These are phyloP conservation scores for Formicarius rufipectus DNA, from an alignment of 2,113 vertebrate species.

Conservation along the genomic window DNA sequence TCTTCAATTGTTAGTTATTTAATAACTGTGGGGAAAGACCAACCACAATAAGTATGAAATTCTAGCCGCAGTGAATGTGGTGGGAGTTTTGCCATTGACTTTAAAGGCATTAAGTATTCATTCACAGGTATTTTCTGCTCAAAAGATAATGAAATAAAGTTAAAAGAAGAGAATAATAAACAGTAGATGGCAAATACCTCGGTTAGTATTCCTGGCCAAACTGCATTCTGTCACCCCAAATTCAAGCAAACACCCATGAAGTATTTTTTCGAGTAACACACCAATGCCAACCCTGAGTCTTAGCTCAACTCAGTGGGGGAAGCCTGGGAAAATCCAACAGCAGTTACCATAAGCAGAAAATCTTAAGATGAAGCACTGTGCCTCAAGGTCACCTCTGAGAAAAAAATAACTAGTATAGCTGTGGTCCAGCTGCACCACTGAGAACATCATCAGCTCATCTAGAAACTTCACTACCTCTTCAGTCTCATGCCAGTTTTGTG, in stretches of 20 bases:
- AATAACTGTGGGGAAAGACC: conserved; percentile 35
- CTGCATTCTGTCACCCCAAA: not conserved
- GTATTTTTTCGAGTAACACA: not conserved
- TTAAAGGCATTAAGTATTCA: not conserved
- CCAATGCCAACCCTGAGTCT: not conserved
- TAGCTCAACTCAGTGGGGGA: not conserved
- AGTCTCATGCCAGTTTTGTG: not conserved
- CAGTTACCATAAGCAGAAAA: not conserved
- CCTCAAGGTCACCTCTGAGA: not conserved
- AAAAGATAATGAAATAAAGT: not conserved
- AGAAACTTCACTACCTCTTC: not conserved
- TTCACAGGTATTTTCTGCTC: not conserved
- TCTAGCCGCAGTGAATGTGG: not conserved
- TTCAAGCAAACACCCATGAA: not conserved
- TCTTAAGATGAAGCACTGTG: not conserved
- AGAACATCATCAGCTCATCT: not conserved
- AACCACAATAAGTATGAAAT: not conserved
- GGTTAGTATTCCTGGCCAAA: not conserved
- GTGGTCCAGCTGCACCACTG: not conserved
- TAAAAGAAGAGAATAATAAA: not conserved
- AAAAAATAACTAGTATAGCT: not conserved
- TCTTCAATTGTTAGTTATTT: conserved; percentile 23
- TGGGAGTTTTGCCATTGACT: not conserved
- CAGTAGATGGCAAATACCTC: not conserved
- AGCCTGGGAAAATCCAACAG: not conserved